A percentile compares a stretch with the other conserved stretches of the same genome.
These are phyloP conservation scores for Acanthoscelides obtectus DNA, from an alignment of 2,888 invertebrate species.

Conservation along the genomic window DNA sequence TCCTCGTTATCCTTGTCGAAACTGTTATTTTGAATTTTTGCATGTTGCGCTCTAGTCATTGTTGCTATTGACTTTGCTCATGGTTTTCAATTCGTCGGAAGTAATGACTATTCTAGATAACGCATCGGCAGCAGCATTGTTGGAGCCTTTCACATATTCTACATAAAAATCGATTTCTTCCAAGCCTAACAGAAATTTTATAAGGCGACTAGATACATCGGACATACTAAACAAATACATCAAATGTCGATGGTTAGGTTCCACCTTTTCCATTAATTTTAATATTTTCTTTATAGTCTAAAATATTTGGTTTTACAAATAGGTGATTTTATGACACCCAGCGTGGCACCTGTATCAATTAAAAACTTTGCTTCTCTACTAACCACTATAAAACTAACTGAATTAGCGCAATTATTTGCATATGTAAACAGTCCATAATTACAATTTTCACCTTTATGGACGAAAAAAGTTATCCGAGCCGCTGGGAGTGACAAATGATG, in stretches of 20 bases:
- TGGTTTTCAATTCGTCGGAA: too few relatives aligned
- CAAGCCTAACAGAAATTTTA: conserved; percentile 33
- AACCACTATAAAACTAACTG: background rate
- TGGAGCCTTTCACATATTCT: conserved; percentile 30
- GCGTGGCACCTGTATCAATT: conserved; percentile 12
- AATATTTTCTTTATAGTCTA: conserved; percentile 5
- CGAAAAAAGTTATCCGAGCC: background rate
- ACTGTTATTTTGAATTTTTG: background rate
- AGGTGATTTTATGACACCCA: conserved; percentile 9
- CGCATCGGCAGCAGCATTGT: conserved; percentile 34
- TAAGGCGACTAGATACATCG: conserved; percentile 29
- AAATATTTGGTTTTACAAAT: conserved; percentile 3
- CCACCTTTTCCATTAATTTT: conserved; percentile 9
- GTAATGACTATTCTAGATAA: conserved; percentile 8
- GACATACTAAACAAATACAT: conserved; percentile 32
- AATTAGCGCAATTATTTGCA: background rate
- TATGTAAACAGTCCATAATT: background rate
- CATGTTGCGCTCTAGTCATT: too few relatives aligned
- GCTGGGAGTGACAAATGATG: too few relatives aligned
- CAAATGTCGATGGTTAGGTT: conserved; percentile 33
- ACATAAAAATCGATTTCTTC: conserved; percentile 37
- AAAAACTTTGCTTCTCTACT: conserved; percentile 4
- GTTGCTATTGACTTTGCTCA: too few relatives aligned
- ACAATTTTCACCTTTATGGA: background rate
- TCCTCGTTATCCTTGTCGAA: background rate